A percentile compares a stretch with the other conserved stretches of the same genome.
These are phyloP conservation scores for Parus major DNA, from an alignment of 2,113 vertebrate genomes.

Conservation along the genomic window DNA sequence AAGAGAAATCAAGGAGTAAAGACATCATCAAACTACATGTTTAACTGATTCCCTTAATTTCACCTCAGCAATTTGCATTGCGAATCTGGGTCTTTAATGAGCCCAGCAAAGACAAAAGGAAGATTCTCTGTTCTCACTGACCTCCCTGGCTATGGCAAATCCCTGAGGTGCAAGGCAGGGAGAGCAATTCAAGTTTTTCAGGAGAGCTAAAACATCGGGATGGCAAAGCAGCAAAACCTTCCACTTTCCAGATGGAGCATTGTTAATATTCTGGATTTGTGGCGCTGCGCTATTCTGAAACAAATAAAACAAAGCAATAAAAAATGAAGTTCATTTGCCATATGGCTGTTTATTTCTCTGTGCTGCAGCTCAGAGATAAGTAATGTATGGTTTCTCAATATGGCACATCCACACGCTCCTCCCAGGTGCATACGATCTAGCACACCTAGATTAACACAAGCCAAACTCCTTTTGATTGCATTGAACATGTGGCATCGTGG, in stretches of 20 bases:
- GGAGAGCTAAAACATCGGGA: not conserved
- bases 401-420: constrained; percentile 12
- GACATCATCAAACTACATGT: fast-evolving
- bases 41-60: not conserved
- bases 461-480: constrained; percentile 24
- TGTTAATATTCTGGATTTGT: constrained; percentile 78
- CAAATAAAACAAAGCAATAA: constrained; percentile 74
- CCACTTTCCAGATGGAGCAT: constrained; percentile 70
- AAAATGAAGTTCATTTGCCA: constrained; percentile 71
- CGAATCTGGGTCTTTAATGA: not conserved
- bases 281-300: constrained; percentile 64
- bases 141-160: not conserved
- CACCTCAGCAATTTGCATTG: not conserved
- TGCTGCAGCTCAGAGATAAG: constrained; percentile 57
- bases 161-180: not conserved
- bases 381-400: constrained; percentile 60
- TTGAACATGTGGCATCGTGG: constrained; percentile 37
- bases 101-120: not conserved
- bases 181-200: not conserved
- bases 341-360: constrained; percentile 76
- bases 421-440: not conserved
- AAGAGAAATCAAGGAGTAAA: not conserved
- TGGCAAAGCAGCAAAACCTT: constrained; percentile 28
- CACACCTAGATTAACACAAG: constrained; percentile 55
- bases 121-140: not conserved